These are phyloP conservation scores for Drosophila pseudotalamancana DNA, from an alignment of 2,888 invertebrate species.

Conservation along the genomic window DNA sequence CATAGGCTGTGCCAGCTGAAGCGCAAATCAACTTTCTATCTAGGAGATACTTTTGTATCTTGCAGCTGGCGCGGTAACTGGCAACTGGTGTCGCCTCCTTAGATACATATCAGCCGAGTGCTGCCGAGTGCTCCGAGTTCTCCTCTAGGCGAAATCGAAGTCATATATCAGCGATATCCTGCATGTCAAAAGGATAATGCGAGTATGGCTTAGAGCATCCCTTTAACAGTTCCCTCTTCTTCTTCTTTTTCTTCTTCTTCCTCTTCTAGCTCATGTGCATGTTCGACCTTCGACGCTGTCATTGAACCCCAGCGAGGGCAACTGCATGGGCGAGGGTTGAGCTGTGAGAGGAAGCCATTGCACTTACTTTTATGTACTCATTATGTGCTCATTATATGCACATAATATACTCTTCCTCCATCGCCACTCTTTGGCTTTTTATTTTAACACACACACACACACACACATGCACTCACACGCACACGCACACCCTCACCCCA, in stretches of 20 bases:
- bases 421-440: conserved; percentile 37
- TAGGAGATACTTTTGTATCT: conserved; percentile 60
- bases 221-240: conserved; percentile 9
- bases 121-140: conserved; percentile 15
- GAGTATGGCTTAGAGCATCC: conserved; percentile 44
- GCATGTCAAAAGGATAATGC: conserved; percentile 50
- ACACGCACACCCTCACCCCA: conserved; percentile 44
- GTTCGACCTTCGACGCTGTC: conserved; percentile 69
- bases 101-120: conserved; percentile 45
- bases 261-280: conserved; percentile 21
- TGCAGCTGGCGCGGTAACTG: too few species aligned
- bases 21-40: conserved; percentile 56
- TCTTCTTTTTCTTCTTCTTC: too few species aligned
- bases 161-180: conserved; percentile 72
- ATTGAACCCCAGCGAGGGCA: conserved; percentile 65
- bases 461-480: conserved; percentile 14
- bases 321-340: conserved; percentile 39
- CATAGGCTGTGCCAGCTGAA: conserved; percentile 13
- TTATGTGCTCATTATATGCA: conserved; percentile 61
- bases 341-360: conserved; percentile 32
- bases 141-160: conserved; percentile 53
- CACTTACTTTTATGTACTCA: conserved; percentile 61
- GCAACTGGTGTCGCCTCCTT: conserved; percentile 34
- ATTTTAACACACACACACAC: conserved; percentile 21
- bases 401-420: conserved; percentile 40